Evolutionary conservation across 2,888 invertebrate genomes (phyloP), one percentile per base, ranked within the genome.

Genomic region (Metallyticus violacea): DNA sequence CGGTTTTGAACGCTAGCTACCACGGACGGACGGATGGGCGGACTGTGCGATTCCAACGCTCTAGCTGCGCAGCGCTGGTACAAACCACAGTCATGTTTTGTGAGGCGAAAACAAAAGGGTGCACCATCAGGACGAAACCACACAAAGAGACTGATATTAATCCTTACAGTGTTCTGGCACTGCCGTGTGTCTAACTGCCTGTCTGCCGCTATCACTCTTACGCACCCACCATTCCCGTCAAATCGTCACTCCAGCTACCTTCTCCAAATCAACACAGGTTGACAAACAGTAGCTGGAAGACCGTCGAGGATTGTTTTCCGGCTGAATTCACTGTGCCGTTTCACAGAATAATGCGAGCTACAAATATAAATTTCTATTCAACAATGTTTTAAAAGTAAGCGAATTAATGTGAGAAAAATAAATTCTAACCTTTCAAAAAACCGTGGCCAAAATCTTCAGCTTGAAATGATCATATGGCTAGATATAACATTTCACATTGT

Each of bases 61-160:
- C 79, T 26, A 26, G 79, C 79, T 25, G n/a, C 79, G 79, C 79
- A 25, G 22, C 7, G n/a, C n/a, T 2, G 27, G 25, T 25, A 26
- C 79, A 26, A 82, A 83, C 86, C 83, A 76, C 81, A 85, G 87
- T 85, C 87, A 87, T 87, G 87, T 85, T 87, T 87, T 85, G 87
- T 85, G 84, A 62, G 30, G 86, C 87, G 87, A 87, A 62, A 84
- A 87, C 86, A 87, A 87, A 87, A 84, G 84, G 87, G 85, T 15
- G 84, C 62, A 29, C 28, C 81, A n/a, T n/a, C n/a, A 81, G 86
- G 85, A 30, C 87, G 26, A 83, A 87, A 82, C 85, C 85, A 76
- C 87, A 87, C 85, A 87, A 87, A 78, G 82, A 85, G 77, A 77
- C 26, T 81, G 78, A 82, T 87, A 87, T 85, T 82, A 85, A 87